Conservation (phyloP, 1,140 invertebrate species). For the Asbolus verrucosus region DNA sequence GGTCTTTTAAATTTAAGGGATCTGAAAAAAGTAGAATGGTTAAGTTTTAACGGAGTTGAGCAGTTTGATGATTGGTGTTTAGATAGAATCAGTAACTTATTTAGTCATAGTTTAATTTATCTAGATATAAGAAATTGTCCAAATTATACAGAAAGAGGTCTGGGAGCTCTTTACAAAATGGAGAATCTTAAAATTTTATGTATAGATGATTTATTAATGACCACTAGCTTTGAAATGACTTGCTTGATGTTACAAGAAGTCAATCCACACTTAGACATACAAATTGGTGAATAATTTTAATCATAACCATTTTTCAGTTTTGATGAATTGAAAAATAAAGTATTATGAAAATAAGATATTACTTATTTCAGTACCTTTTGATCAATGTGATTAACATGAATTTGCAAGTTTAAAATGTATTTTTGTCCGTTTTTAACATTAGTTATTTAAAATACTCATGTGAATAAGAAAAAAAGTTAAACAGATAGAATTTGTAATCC, state of each 20-base stretch:
- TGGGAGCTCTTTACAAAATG: slow-evolving; percentile 75
- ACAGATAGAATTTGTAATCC: too few species aligned
- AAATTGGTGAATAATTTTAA: slow-evolving; percentile 51
- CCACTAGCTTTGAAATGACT: slow-evolving; percentile 69
- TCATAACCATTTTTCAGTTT: too few species aligned
- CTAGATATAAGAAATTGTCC: slow-evolving; percentile 80
- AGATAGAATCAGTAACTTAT: slow-evolving; percentile 73
- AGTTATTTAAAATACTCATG: too few species aligned
- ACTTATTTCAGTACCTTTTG: too few species aligned
- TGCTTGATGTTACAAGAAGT: slow-evolving; percentile 71
- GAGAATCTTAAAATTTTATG: slow-evolving; percentile 69
- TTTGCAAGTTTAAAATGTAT: too few species aligned
- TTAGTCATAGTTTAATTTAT: slow-evolving; percentile 73
- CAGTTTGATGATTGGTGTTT: slow-evolving; percentile 83
- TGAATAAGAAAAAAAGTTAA: too few species aligned
- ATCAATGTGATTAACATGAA: too few species aligned
- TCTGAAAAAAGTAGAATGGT: slow-evolving; percentile 72
- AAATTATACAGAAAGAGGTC: slow-evolving; percentile 73
- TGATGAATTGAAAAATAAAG: too few species aligned
- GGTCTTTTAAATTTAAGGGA: slow-evolving; percentile 76
- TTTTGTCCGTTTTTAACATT: too few species aligned
- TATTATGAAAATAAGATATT: too few species aligned
- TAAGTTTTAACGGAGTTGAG: slow-evolving; percentile 74
- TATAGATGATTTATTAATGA: slow-evolving; percentile 66
- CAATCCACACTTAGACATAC: slow-evolving; percentile 60